Evolutionary conservation across 2,113 vertebrate species (phyloP).

Genomic region (Chaetops frenatus): DNA sequence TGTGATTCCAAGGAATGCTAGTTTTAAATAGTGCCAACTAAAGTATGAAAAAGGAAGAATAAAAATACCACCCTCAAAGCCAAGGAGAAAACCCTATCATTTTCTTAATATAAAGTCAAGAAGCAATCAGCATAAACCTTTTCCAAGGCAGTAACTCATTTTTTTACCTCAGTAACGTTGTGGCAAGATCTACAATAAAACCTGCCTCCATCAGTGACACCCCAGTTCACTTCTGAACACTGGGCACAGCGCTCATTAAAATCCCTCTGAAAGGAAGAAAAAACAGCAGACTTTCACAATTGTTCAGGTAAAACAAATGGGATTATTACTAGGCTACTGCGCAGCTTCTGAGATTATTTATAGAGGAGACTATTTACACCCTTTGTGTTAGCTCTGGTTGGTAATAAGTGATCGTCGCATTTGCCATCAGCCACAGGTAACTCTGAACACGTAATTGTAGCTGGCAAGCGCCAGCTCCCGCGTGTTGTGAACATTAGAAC

Average conservation of each 20-base stretch:
- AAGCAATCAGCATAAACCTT: neutral
- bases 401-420: neutral
- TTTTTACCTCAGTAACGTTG: constrained; percentile 88
- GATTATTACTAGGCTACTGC: neutral
- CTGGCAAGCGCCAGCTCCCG: neutral
- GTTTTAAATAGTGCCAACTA: neutral
- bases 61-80: neutral
- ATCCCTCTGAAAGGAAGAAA: constrained; percentile 64
- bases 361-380: neutral
- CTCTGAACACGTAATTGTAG: neutral
- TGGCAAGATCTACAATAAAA: constrained; percentile 91
- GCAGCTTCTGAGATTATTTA: neutral
- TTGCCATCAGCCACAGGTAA: neutral
- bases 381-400: neutral
- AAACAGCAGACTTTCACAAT: neutral
- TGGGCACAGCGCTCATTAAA: constrained; percentile 79
- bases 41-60: neutral
- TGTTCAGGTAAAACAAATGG: neutral
- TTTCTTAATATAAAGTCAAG: neutral
- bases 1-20: neutral
- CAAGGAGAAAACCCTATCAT: neutral
- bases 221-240: constrained; percentile 87
- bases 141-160: neutral
- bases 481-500: neutral
- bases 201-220: constrained; percentile 82